These are phyloP conservation scores for Seriola aureovittata DNA, from an alignment of 2,113 vertebrate species.

Conservation along the genomic window DNA sequence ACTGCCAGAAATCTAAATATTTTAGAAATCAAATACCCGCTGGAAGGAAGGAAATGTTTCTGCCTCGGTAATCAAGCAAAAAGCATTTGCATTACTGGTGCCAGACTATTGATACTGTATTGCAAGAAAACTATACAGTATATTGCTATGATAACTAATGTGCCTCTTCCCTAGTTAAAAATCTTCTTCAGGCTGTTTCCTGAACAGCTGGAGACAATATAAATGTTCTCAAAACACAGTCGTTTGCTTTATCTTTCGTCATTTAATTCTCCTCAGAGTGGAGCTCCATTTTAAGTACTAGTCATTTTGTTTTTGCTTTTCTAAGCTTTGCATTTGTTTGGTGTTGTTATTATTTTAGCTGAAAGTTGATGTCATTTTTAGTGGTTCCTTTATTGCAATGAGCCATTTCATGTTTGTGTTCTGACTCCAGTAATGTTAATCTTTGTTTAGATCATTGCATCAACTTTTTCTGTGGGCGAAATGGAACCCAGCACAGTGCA, in stretches of 20 bases:
- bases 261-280: not conserved
- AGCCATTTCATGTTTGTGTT: conserved; percentile 10
- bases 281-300: not conserved
- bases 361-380: not conserved
- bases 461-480: too few species aligned
- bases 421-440: not conserved
- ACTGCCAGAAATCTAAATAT: not conserved
- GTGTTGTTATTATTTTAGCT: not conserved
- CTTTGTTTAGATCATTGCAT: conserved; percentile 10
- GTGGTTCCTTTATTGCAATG: not conserved
- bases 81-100: not conserved
- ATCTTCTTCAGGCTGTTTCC: not conserved
- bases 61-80: not conserved
- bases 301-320: not conserved
- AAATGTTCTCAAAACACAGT: not conserved
- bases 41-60: not conserved
- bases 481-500: too few species aligned
- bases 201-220: not conserved
- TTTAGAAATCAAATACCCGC: conserved; percentile 4
- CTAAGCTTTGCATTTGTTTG: conserved; percentile 19
- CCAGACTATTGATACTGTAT: conserved; percentile 2
- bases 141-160: not conserved
- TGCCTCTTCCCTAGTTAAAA: not conserved
- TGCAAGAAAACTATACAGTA: not conserved
- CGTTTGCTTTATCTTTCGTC: not conserved